These are phyloP conservation scores for Scelioninae gen. 2 DNA, from an alignment of 2,888 invertebrate genomes.

Conservation along the genomic window DNA sequence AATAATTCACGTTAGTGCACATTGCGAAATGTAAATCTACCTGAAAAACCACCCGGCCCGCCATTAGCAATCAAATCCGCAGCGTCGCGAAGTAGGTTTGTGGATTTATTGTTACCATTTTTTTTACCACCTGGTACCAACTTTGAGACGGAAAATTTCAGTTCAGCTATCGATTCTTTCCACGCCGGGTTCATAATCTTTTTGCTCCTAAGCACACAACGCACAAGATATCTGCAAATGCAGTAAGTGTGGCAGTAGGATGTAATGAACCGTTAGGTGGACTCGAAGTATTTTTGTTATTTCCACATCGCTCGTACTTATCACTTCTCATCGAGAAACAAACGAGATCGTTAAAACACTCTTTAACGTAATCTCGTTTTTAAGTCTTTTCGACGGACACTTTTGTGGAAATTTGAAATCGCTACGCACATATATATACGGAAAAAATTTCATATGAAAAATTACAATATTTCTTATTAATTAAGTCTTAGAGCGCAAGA, in stretches of 20 bases:
- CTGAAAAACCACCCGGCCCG: no score
- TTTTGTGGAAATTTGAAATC: conserved; percentile 21
- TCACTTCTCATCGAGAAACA: conserved; percentile 54
- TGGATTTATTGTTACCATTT: conserved; percentile 30
- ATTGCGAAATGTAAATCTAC: no score
- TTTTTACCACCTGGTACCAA: not conserved
- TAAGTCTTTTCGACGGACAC: conserved; percentile 6
- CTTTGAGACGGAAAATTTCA: conserved; percentile 42
- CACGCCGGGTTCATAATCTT: conserved; percentile 39
- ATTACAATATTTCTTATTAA: conserved; percentile 15
- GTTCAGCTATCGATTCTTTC: conserved; percentile 38
- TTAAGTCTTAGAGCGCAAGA: no score
- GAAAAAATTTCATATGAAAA: no score
- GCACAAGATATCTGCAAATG: conserved; percentile 58
- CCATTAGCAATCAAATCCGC: conserved; percentile 2
- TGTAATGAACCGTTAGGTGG: conserved; percentile 73
- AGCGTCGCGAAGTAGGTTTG: conserved; percentile 42
- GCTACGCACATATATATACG: not conserved
- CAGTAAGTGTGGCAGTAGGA: conserved; percentile 75
- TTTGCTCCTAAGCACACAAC: conserved; percentile 50
- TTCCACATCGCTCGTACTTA: conserved; percentile 62
- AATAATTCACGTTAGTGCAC: not conserved
- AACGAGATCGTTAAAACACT: conserved; percentile 52
- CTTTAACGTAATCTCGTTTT: conserved; percentile 46
- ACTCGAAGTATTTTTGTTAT: conserved; percentile 71